Evolutionary conservation across 2,113 vertebrate genomes (phyloP), one percentile per base, ranked within the genome.

Genomic region (Stegastes partitus): DNA sequence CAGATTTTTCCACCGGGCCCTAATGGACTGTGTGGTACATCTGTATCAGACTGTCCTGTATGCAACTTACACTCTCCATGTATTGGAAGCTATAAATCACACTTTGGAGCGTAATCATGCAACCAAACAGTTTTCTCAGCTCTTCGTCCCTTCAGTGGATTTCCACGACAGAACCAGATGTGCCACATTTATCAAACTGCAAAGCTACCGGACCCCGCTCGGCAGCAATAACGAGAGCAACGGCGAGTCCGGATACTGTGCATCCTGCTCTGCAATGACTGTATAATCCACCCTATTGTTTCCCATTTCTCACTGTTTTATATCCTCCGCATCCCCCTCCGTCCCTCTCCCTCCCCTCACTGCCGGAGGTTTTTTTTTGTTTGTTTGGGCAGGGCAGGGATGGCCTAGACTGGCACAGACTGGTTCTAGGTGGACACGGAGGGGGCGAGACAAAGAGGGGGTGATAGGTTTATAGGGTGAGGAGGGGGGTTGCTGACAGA

Each of bases 371-470:
- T 77, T 87, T 81, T 91, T 68, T 92, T 90, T 91, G 71, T 92
- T 90, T 91, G 89, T 86, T 79, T 85, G 82, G 87, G 73, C 79
- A 79, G 87, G 89, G 84, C 85, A 85, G 85, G 77, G 87, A 91
- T 88, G 88, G 90, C 80, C 85, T 81, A 72, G 87, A 92, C 94
- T 94, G 93, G 94, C 89, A 94, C 93, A 94, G 91, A 91, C 94
- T 94, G 94, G 93, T 94, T 95, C 90, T 71, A 84, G 90, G 90
- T 90, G 91, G 92, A 91, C 68, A 14, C 58, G 61, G 77, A 37
- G 22, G 37, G 68, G 69, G 25, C 23, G 55, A 23, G 22, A 54
- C 58, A 73, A 81, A 79, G 53, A 74, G 68, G 47, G 59, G 68
- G 62, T 89, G 85, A 83, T 79, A 85, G 88, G 72, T 92, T 92